These are phyloP conservation scores for Pachyrhynchus sulphureomaculatus DNA, from an alignment of 1,140 invertebrate species.

Conservation along the genomic window DNA sequence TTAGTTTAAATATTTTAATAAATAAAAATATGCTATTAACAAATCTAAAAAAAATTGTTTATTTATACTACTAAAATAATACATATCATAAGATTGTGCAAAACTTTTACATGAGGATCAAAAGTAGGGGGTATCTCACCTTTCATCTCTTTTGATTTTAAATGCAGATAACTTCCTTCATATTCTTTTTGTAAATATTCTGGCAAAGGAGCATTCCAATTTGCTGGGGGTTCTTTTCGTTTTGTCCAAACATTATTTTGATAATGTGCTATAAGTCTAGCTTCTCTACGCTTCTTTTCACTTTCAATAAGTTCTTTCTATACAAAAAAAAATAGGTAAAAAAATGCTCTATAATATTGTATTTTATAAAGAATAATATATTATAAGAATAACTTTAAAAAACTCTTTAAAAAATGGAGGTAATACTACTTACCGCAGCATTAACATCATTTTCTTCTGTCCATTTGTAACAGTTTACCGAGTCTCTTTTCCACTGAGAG, in stretches of 20 bases:
- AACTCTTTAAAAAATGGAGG: no score
- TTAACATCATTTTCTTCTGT: slow-evolving; percentile 60
- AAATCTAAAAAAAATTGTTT: no score
- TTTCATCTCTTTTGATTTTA: slow-evolving; percentile 64
- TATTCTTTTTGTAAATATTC: slow-evolving; percentile 68
- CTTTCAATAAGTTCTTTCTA: slow-evolving; percentile 70
- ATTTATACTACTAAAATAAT: neutral
- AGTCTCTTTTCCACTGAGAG: slow-evolving; percentile 74
- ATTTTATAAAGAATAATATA: no score
- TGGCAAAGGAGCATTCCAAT: slow-evolving; percentile 79
- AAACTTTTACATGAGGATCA: slow-evolving; percentile 30
- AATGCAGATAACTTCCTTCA: slow-evolving; percentile 64
- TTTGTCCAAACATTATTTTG: slow-evolving; percentile 77
- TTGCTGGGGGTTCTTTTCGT: slow-evolving; percentile 68
- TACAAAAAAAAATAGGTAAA: no score
- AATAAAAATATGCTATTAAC: no score
- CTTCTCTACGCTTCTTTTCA: slow-evolving; percentile 64
- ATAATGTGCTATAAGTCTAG: slow-evolving; percentile 66
- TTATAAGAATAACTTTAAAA: no score
- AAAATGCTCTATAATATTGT: no score
- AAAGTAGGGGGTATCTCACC: slow-evolving; percentile 49
- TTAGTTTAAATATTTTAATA: neutral
- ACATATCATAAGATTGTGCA: slow-evolving; percentile 34
- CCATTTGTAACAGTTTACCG: slow-evolving; percentile 72
- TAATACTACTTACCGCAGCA: slow-evolving; percentile 66